Evolutionary conservation across 2,797 vertebrate genomes (phyloP).

Genomic region (Aldrovandia affinis): DNA sequence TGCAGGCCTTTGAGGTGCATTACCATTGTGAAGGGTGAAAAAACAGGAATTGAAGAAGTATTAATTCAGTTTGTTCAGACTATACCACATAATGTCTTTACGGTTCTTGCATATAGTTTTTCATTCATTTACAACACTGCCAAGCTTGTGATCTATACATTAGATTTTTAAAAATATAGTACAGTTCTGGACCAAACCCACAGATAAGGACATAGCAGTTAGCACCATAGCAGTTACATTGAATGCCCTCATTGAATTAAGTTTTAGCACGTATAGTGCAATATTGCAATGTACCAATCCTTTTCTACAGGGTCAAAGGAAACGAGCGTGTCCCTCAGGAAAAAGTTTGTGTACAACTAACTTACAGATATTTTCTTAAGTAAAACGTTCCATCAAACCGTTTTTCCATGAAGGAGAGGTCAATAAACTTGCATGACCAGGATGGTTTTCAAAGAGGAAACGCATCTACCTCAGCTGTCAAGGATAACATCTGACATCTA

Average conservation of each 20-base stretch:
- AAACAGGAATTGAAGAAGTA: neutral
- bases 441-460: neutral
- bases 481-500: no score
- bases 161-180: no score
- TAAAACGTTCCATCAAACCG: neutral
- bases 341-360: neutral
- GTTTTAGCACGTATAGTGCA: neutral
- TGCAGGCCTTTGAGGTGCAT: neutral
- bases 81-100: neutral
- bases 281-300: neutral
- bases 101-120: no score
- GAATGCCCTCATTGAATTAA: no score
- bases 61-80: neutral
- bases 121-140: no score
- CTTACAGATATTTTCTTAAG: neutral
- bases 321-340: neutral
- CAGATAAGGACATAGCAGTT: neutral
- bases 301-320: neutral
- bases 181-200: slow-evolving; percentile 1
- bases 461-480: neutral
- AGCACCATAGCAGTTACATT: neutral
- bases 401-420: slow-evolving; percentile 12
- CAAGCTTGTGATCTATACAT: no score
- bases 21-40: neutral
- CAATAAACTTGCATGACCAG: neutral